These are phyloP conservation scores for Formica exsecta DNA, from an alignment of 1,140 invertebrate genomes.

Conservation along the genomic window DNA sequence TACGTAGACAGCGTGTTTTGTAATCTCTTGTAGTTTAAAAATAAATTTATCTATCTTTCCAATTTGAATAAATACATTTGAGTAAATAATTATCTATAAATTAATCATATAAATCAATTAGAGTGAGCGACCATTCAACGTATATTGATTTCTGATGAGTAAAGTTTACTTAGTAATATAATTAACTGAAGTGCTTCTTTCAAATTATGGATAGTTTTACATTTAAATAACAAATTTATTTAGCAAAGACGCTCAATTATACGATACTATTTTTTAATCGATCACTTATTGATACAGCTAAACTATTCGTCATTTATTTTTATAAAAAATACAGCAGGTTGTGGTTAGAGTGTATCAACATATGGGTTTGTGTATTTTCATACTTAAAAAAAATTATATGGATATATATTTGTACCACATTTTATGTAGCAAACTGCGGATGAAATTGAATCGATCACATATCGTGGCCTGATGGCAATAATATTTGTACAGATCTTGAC, in stretches of 20 bases:
- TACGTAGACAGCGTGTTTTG: background rate
- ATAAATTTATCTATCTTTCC: too few relatives aligned
- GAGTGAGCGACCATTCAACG: background rate
- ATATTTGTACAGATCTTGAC: constrained; percentile 36
- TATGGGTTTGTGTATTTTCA: background rate
- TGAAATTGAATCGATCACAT: background rate
- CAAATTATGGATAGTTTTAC: background rate
- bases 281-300: background rate
- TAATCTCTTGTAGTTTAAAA: background rate
- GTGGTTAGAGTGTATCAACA: background rate
- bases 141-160: background rate
- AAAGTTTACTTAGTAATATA: background rate
- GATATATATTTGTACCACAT: background rate
- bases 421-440: background rate
- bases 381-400: background rate
- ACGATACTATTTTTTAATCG: background rate
- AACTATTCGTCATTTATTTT: background rate
- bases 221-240: background rate
- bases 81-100: background rate
- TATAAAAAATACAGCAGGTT: background rate
- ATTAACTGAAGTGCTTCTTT: background rate
- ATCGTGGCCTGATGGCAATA: background rate
- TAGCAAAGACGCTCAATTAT: background rate
- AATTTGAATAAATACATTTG: background rate
- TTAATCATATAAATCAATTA: background rate